Evolutionary conservation across 2,888 invertebrate genomes (phyloP).

Genomic region (Meghimatium bilineatum): DNA sequence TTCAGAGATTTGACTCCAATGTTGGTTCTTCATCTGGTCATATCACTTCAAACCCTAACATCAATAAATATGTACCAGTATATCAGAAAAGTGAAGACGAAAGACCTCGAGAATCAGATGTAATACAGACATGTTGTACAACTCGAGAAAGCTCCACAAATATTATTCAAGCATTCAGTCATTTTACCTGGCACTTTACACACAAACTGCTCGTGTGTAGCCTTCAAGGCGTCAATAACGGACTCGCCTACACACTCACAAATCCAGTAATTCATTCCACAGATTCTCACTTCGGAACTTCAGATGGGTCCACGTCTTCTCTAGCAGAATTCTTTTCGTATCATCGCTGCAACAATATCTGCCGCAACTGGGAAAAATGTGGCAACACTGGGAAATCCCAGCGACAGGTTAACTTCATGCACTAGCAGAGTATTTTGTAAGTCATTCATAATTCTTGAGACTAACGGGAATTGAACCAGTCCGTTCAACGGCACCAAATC

Average conservation of each 20-base stretch:
- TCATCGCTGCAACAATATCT: slow-evolving; percentile 56
- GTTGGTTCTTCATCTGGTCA: not conserved
- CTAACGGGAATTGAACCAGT: too few species aligned
- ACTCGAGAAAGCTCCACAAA: slow-evolving; percentile 30
- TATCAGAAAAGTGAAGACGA: too few species aligned
- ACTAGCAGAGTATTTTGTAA: too few species aligned
- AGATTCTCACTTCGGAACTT: slow-evolving; percentile 44
- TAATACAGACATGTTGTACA: not conserved
- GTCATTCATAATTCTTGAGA: too few species aligned
- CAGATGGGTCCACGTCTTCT: slow-evolving; percentile 46
- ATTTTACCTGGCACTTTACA: slow-evolving; percentile 55
- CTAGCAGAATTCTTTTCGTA: slow-evolving; percentile 53
- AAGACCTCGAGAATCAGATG: not conserved
- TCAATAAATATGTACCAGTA: not conserved
- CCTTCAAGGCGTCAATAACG: slow-evolving; percentile 51
- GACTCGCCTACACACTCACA: slow-evolving; percentile 44
- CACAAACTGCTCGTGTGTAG: slow-evolving; percentile 51
- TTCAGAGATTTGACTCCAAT: slow-evolving; percentile 14
- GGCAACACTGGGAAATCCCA: not conserved
- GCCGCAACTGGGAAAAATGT: slow-evolving; percentile 45
- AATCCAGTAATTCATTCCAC: slow-evolving; percentile 54
- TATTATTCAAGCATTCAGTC: slow-evolving; percentile 54
- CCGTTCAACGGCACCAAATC: too few species aligned
- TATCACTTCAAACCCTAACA: too few species aligned
- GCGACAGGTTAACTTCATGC: not conserved